A percentile compares a stretch with the other conserved stretches of the same genome.
These are phyloP conservation scores for Standfussiana lucernea DNA, from an alignment of 2,888 invertebrate species.

Conservation along the genomic window DNA sequence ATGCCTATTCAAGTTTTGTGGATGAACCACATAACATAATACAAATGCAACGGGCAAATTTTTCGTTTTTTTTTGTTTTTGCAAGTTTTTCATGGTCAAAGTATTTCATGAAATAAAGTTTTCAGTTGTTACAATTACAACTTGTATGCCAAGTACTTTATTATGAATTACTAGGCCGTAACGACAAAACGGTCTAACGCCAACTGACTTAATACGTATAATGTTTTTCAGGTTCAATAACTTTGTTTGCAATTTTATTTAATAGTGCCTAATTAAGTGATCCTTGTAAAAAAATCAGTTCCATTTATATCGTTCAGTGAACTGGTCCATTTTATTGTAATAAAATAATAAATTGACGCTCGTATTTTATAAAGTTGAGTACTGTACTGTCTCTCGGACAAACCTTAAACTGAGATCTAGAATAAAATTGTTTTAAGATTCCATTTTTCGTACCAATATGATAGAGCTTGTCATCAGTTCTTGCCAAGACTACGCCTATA, in stretches of 20 bases:
- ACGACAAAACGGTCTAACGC: background rate
- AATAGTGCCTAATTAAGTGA: background rate
- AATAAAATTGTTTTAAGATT: too few relatives aligned
- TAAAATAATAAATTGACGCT: too few relatives aligned
- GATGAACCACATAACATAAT: background rate
- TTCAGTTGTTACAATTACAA: background rate
- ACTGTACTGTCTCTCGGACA: too few relatives aligned
- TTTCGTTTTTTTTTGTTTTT: too few relatives aligned
- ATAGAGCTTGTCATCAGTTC: too few relatives aligned
- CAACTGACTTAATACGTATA: background rate
- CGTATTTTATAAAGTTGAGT: too few relatives aligned
- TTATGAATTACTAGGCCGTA: background rate
- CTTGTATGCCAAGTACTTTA: background rate
- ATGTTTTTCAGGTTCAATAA: background rate
- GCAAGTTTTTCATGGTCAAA: too few relatives aligned
- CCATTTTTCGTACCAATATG: too few relatives aligned
- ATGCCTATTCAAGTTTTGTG: background rate
- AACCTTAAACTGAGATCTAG: too few relatives aligned
- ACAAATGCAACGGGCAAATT: too few relatives aligned
- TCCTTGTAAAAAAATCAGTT: background rate
- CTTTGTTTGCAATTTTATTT: background rate
- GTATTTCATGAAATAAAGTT: background rate
- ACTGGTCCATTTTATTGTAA: background rate
- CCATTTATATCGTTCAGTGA: background rate
- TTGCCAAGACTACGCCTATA: too few relatives aligned